phyloP scores from a whole-genome alignment of 2,797 vertebrate genomes.

The Anguilla marmorata region DNA sequence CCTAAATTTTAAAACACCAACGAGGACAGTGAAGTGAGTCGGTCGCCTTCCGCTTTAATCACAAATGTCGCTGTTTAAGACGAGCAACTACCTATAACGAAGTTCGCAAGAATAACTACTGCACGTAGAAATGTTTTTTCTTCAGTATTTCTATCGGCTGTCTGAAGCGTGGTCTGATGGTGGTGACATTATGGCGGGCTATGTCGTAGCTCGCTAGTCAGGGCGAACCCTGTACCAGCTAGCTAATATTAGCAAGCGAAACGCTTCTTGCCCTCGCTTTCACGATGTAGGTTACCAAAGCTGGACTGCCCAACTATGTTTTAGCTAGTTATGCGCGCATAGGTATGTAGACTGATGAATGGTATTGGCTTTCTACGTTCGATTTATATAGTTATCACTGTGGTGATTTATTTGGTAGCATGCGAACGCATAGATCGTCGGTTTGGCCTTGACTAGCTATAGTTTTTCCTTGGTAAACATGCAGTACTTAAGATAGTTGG shows the following conservation, averaged over 20 bases:
- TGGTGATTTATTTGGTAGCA: background rate
- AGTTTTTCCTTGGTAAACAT: background rate
- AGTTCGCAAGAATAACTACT: background rate
- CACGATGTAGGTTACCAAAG: background rate
- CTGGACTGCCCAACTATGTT: background rate
- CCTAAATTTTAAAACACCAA: slow-evolving; percentile 55
- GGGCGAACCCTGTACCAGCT: background rate
- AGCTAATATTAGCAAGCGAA: background rate
- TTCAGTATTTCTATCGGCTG: background rate
- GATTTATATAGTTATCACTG: background rate
- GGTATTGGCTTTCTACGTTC: background rate
- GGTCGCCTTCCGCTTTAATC: slow-evolving; percentile 16
- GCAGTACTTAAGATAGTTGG: background rate
- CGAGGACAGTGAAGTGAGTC: slow-evolving; percentile 51
- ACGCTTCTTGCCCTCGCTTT: background rate
- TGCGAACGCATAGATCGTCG: background rate
- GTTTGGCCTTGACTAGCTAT: background rate
- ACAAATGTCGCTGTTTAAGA: background rate
- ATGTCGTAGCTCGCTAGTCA: slow-evolving; percentile 29
- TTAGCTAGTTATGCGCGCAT: background rate
- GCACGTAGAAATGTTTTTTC: background rate
- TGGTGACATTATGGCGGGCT: slow-evolving; percentile 27
- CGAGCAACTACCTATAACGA: background rate
- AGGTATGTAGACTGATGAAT: background rate
- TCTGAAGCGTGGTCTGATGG: slow-evolving; percentile 20